Percentiles rank a stretch among this genome's conserved stretches.
Conservation (phyloP, 1,140 invertebrate species). For the Euura saliciscinereae region DNA sequence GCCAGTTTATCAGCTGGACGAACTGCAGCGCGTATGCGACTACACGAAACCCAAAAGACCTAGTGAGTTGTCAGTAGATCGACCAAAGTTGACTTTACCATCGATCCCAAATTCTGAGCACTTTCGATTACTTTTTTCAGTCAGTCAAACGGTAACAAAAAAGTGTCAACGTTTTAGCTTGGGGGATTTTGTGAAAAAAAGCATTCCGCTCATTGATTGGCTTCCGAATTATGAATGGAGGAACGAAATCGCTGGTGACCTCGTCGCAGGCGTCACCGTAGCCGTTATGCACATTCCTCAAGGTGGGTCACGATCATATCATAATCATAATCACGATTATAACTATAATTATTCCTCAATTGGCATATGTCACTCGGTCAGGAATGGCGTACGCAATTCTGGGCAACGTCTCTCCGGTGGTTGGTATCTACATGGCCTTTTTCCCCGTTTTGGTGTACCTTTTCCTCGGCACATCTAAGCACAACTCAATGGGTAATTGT, state of each 20-base stretch:
- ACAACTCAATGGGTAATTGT: constrained; percentile 85
- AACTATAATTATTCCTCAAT: constrained; percentile 14
- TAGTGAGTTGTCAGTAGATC: constrained; percentile 33
- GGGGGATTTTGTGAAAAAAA: constrained; percentile 38
- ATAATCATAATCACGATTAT: constrained; percentile 15
- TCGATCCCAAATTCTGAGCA: constrained; percentile 21
- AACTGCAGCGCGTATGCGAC: constrained; percentile 54
- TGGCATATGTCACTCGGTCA: constrained; percentile 50
- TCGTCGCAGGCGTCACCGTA: constrained; percentile 70
- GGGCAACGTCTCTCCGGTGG: constrained; percentile 84
- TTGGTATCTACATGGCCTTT: constrained; percentile 94
- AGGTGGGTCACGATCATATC: constrained; percentile 55
- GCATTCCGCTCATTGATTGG: constrained; percentile 63
- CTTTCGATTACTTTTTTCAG: constrained; percentile 26
- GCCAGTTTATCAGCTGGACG: constrained; percentile 61
- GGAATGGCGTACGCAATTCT: constrained; percentile 93
- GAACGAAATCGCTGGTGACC: constrained; percentile 61
- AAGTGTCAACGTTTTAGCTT: constrained; percentile 38
- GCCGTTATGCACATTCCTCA: constrained; percentile 85
- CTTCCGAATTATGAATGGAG: constrained; percentile 63
- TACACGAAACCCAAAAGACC: constrained; percentile 40
- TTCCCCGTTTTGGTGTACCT: constrained; percentile 91
- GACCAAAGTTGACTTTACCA: constrained; percentile 31
- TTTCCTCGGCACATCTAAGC: constrained; percentile 88
- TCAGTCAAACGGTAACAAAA: constrained; percentile 33